Base-by-base conservation (phyloP, 2,888 invertebrate species). In the Proisotoma minuta region DNA sequence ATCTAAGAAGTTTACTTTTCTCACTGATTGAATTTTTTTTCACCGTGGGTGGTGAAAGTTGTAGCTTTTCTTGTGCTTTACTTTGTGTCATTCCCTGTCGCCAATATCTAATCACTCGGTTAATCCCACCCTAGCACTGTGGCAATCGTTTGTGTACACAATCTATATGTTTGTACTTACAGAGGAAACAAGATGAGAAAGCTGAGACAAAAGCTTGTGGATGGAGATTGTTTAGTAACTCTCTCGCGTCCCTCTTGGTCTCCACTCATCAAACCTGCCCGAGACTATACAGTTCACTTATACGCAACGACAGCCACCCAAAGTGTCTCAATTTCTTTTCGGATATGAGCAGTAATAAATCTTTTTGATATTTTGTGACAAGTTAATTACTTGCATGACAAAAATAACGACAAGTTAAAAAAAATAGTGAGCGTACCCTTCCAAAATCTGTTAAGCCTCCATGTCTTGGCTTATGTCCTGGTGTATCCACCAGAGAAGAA, bases 371-470 rank as follows among this genome's bases (percentile, higher is more conserved):
- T 34, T 34, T 34, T 34, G 34, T 34, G 34, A 34, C 34, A 34
- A 34, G 8, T 34, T 34, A 34, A 34, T 34, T 34, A 34, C 34
- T 34, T 34, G 34, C 34, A 34, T 34, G 34, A 34, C 34, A 34
- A 34, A 34, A 34, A 34, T 15, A 15, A 34, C 34, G 15, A 15
- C 15, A 8, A 10, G 15, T 10, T 10, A 15, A 15, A 34, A 34
- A 34, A 8, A 10, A 8, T 48, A 28, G 60, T 8, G 34, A 34
- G 43, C 78, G 78, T 80, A 90, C 90, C 85, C 89, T 87, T 77
- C 91, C 91, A 78, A 90, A 91, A 70, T 84, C 84, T 59, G 89
- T 87, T 66, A 91, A 83, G 66, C 91, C 91, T 47, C 86, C 86
- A 75, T 87, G 84, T 77, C 84, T 83, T 64, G 81, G 78, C n/a